Conservation (phyloP, 2,797 vertebrate genomes). For the Gorsachius magnificus region DNA sequence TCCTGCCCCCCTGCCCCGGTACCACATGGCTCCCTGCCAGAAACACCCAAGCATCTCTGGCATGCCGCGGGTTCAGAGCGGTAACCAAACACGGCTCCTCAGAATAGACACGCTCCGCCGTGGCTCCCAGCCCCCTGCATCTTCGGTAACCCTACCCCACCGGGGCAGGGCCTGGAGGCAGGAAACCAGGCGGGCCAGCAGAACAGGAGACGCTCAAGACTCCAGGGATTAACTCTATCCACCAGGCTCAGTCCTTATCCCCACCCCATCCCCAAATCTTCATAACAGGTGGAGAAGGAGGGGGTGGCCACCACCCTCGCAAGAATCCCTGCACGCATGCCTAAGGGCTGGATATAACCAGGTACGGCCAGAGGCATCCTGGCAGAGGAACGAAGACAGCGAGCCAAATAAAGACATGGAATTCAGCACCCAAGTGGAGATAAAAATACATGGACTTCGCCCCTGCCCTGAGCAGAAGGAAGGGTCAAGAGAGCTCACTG, state of each 20-base stretch:
- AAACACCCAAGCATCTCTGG: background rate
- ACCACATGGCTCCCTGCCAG: background rate
- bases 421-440: background rate
- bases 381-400: accelerated
- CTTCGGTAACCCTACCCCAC: slow-evolving; percentile 57
- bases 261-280: background rate
- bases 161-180: background rate
- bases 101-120: slow-evolving; percentile 41
- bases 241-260: background rate
- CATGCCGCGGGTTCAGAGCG: background rate
- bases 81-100: slow-evolving; percentile 52
- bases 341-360: slow-evolving; percentile 34
- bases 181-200: background rate
- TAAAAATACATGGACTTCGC: slow-evolving; percentile 37
- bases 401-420: slow-evolving; percentile 33
- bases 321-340: background rate
- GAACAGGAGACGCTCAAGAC: slow-evolving; percentile 53
- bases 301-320: background rate
- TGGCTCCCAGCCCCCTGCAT: background rate
- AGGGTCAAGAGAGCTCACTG: background rate
- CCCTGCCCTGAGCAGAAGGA: background rate
- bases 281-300: slow-evolving; percentile 28
- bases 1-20: background rate
- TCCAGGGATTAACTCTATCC: slow-evolving; percentile 28
- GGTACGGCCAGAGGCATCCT: slow-evolving; percentile 12